Percentiles rank a stretch among this genome's conserved stretches.
Evolutionary conservation across 2,888 invertebrate genomes (phyloP).

Genomic region (Gastrophysa polygoni): DNA sequence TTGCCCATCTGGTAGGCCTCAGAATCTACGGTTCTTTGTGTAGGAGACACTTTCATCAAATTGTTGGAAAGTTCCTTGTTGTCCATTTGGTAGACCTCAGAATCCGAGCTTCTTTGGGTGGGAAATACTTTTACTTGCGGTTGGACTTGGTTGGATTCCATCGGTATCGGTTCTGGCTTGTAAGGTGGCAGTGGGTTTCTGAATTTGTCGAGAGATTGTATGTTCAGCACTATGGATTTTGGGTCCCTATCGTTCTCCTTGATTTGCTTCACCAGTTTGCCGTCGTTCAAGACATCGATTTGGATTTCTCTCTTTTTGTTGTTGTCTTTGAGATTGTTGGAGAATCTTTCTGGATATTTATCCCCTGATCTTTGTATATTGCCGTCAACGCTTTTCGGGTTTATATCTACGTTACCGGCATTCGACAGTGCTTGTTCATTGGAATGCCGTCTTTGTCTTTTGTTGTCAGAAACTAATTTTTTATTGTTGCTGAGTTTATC

Average conservation of each 20-base stretch:
- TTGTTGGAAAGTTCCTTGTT: too few relatives aligned
- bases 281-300: constrained; percentile 40
- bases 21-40: constrained; percentile 8
- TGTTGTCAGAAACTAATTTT: constrained; percentile 24
- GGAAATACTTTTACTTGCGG: background rate
- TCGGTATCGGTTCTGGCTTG: background rate
- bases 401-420: constrained; percentile 24
- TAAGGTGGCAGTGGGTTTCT: background rate
- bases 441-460: constrained; percentile 32
- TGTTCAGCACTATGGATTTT: constrained; percentile 41
- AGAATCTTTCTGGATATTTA: constrained; percentile 33
- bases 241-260: constrained; percentile 35
- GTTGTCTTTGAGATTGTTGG: constrained; percentile 9
- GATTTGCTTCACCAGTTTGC: constrained; percentile 40
- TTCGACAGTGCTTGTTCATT: constrained; percentile 23
- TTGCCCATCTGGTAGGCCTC: constrained; percentile 6
- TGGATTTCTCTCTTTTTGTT: constrained; percentile 29
- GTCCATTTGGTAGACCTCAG: too few relatives aligned
- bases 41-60: background rate
- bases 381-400: constrained; percentile 30
- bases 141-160: background rate
- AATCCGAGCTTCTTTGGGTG: constrained; percentile 2
- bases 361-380: constrained; percentile 31
- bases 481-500: constrained; percentile 4
- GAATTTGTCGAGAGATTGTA: constrained; percentile 22